Percentiles rank a stretch among this genome's conserved stretches.
phyloP scores from a whole-genome alignment of 2,888 invertebrate genomes.

The Tholera decimalis region DNA sequence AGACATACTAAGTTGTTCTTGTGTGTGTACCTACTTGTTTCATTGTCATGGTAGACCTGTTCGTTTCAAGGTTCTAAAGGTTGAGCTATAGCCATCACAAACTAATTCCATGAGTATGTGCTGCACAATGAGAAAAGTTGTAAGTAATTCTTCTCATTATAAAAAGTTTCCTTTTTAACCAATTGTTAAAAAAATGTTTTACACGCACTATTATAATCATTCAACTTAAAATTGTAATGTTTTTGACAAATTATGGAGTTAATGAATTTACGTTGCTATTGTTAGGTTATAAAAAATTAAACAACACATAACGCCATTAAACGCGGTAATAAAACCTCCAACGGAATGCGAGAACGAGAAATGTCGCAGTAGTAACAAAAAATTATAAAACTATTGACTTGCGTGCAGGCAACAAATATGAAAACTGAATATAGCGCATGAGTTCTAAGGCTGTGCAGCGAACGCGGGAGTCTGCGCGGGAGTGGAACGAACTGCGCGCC shows the following conservation, averaged over 20 bases:
- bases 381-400: constrained; percentile 14
- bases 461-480: constrained; percentile 78
- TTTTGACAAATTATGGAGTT: too few relatives aligned
- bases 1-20: constrained; percentile 2
- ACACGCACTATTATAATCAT: too few relatives aligned
- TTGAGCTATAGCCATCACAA: background rate
- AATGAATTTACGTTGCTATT: background rate
- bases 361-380: constrained; percentile 16
- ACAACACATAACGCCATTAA: background rate
- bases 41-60: background rate
- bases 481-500: constrained; percentile 76
- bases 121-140: background rate
- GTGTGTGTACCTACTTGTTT: too few relatives aligned
- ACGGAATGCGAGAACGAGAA: constrained; percentile 20
- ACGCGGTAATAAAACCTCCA: constrained; percentile 23
- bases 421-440: constrained; percentile 63
- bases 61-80: constrained; percentile 15
- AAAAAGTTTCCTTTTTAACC: too few relatives aligned
- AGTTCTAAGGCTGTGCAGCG: constrained; percentile 76
- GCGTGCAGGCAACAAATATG: constrained; percentile 41
- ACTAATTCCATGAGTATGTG: background rate
- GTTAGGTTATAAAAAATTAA: constrained; percentile 3
- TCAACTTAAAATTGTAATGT: too few relatives aligned
- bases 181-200: too few relatives aligned
- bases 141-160: too few relatives aligned